Evolutionary conservation across 2,797 vertebrate genomes (phyloP).

Genomic region (Melanitta fusca): DNA sequence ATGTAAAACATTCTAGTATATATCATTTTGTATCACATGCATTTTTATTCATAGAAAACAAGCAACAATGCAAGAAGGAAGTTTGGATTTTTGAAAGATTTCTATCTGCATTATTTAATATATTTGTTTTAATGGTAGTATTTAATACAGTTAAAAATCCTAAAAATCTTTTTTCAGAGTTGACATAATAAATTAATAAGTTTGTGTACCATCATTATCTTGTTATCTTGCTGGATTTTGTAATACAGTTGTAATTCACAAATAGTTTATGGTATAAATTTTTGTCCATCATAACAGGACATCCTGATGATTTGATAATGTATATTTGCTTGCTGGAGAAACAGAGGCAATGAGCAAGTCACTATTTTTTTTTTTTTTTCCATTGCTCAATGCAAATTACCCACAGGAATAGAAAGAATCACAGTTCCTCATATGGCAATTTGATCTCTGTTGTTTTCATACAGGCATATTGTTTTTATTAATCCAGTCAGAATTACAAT

Average conservation of each 20-base stretch:
- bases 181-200: conserved; percentile 35
- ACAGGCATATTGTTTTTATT: background rate
- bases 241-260: conserved; percentile 22
- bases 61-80: background rate
- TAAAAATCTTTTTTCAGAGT: background rate
- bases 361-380: background rate
- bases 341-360: background rate
- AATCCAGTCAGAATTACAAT: background rate
- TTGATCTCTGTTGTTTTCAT: background rate
- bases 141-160: background rate
- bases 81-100: background rate
- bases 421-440: background rate
- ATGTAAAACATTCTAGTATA: background rate
- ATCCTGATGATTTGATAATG: background rate
- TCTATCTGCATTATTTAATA: background rate
- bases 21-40: background rate
- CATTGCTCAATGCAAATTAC: conserved; percentile 14
- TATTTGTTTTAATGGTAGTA: background rate
- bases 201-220: background rate
- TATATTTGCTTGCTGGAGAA: background rate
- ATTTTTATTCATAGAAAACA: background rate
- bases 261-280: conserved; percentile 23
- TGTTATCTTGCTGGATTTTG: background rate
- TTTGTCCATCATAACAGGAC: background rate
- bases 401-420: background rate